phyloP scores from a whole-genome alignment of 2,797 vertebrate species.

The Lagodon rhomboides region DNA sequence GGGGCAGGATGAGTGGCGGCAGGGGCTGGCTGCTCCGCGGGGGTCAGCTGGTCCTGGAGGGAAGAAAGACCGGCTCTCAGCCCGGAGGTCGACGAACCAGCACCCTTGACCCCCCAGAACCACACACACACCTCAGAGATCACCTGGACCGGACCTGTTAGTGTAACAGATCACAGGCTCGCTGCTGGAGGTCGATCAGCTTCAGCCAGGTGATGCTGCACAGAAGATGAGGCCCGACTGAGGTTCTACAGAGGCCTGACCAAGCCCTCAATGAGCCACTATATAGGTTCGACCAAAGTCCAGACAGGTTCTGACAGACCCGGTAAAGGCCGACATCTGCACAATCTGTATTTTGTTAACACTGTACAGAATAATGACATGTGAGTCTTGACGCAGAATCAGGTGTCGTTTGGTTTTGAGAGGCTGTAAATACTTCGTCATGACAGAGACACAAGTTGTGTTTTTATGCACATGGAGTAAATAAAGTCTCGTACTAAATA shows the following conservation, averaged over 20 bases:
- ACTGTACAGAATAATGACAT: too few species aligned
- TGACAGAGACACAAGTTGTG: background rate
- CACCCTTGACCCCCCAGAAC: constrained; percentile 66
- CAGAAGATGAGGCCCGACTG: background rate
- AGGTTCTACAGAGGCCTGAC: too few species aligned
- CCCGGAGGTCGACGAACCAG: constrained; percentile 66
- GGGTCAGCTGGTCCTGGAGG: constrained; percentile 59
- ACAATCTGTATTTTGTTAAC: too few species aligned
- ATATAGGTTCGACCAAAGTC: too few species aligned
- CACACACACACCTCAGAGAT: constrained; percentile 65
- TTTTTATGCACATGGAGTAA: background rate
- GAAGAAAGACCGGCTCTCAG: constrained; percentile 68
- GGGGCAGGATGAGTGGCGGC: constrained; percentile 75
- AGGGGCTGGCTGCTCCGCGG: constrained; percentile 73
- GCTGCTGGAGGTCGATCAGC: constrained; percentile 17
- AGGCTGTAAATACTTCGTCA: too few species aligned
- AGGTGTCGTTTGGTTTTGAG: too few species aligned
- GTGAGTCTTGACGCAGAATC: too few species aligned
- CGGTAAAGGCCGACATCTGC: too few species aligned
- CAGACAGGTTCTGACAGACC: too few species aligned
- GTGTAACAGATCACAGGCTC: constrained; percentile 64
- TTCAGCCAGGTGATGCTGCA: constrained; percentile 29
- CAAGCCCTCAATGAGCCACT: too few species aligned
- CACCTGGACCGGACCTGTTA: constrained; percentile 63
- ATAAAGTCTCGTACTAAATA: background rate